These are phyloP conservation scores for Sycobia sp. DNA, from an alignment of 1,140 invertebrate genomes.

Conservation along the genomic window DNA sequence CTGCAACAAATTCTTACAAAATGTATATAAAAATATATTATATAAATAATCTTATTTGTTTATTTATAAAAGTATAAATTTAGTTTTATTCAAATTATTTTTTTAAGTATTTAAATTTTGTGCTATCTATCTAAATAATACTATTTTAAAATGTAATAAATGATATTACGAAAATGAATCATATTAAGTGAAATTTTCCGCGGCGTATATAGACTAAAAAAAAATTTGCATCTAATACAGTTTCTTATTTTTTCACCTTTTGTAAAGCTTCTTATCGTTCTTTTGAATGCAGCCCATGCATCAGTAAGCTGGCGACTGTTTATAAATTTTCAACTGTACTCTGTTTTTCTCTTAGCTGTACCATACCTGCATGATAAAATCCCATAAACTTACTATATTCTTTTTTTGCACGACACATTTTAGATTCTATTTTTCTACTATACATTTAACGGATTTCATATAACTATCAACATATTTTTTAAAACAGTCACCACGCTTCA, in stretches of 20 bases:
- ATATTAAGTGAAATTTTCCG: conserved; percentile 2
- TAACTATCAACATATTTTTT: conserved; percentile 32
- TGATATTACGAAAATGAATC: neutral
- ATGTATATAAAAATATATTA: too few species aligned
- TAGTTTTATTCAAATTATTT: neutral
- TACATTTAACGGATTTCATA: neutral
- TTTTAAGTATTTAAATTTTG: neutral
- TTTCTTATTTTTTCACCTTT: conserved; percentile 19
- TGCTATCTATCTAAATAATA: neutral
- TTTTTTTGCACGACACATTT: neutral
- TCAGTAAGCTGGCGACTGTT: conserved; percentile 17
- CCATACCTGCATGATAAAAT: neutral
- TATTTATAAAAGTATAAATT: too few species aligned
- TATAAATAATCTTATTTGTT: too few species aligned
- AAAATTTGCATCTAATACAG: conserved; percentile 30
- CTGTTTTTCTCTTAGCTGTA: neutral
- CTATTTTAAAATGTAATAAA: too few species aligned
- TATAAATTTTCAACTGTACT: conserved; percentile 25
- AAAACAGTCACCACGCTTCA: conserved; percentile 43
- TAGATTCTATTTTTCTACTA: neutral
- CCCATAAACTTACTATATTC: too few species aligned
- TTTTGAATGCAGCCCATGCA: conserved; percentile 13
- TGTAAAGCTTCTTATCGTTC: conserved; percentile 24
- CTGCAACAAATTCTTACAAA: too few species aligned
- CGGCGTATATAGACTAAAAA: conserved; percentile 24